Conservation (phyloP, 2,888 invertebrate species). For the Theodoxus fluviatilis region DNA sequence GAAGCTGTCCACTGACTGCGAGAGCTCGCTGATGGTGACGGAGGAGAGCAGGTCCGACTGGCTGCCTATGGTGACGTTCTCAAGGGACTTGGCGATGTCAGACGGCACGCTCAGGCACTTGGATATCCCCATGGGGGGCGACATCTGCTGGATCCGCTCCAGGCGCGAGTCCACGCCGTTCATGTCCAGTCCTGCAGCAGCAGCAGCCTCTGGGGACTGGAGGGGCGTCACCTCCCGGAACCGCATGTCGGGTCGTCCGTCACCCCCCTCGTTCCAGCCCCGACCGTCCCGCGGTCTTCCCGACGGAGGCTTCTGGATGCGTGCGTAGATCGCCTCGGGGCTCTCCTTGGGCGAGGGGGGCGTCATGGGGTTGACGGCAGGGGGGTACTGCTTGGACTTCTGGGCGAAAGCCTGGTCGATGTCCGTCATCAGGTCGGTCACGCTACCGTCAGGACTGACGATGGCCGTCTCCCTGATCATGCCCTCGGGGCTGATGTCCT, state of each 20-base stretch:
- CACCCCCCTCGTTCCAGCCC: not conserved
- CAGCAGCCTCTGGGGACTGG: not conserved
- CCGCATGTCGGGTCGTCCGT: conserved; percentile 19
- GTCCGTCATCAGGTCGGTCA: no score
- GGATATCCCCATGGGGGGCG: conserved; percentile 36
- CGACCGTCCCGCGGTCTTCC: no score
- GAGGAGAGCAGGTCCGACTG: conserved; percentile 54
- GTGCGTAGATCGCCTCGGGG: no score
- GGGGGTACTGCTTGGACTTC: no score
- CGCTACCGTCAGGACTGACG: no score
- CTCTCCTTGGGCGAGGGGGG: no score
- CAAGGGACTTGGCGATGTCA: conserved; percentile 56
- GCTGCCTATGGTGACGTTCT: conserved; percentile 51
- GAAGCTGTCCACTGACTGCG: conserved; percentile 51
- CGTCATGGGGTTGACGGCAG: no score
- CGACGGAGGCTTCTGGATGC: no score
- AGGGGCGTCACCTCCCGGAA: conserved; percentile 19
- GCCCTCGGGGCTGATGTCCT: no score
- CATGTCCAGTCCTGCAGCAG: conserved; percentile 1
- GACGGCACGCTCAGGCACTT: conserved; percentile 59
- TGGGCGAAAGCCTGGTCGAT: no score
- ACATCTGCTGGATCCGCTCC: conserved; percentile 33
- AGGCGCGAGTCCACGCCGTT: conserved; percentile 25
- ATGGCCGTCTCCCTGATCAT: no score
- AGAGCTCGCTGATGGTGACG: conserved; percentile 56